A percentile compares a stretch with the other conserved stretches of the same genome.
Evolutionary conservation across 2,797 vertebrate genomes (phyloP).

Genomic region (Ibycter americanus): DNA sequence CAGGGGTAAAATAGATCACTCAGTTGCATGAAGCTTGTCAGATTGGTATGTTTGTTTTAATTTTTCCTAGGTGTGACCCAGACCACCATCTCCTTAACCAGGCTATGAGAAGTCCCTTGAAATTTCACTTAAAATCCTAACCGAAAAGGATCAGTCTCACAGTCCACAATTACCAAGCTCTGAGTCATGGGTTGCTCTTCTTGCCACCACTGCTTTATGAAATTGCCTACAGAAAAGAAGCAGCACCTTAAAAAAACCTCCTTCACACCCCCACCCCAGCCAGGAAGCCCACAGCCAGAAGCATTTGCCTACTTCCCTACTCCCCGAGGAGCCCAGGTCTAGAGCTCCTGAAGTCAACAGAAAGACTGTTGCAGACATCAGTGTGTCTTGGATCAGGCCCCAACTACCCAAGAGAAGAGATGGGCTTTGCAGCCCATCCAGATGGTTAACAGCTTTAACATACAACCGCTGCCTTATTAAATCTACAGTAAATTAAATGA

Average conservation of each 20-base stretch:
- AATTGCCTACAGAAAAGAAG: background rate
- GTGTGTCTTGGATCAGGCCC: slow-evolving; percentile 33
- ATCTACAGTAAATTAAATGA: slow-evolving; percentile 63
- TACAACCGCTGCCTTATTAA: slow-evolving; percentile 53
- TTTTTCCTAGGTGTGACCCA: slow-evolving; percentile 9
- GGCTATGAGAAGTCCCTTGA: background rate
- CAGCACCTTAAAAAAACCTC: background rate
- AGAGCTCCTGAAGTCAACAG: slow-evolving; percentile 13
- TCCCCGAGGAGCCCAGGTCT: background rate
- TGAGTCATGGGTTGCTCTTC: background rate
- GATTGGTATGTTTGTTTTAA: background rate
- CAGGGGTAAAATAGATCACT: background rate
- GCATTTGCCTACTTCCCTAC: background rate
- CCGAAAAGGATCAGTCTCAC: background rate
- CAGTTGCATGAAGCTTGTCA: background rate
- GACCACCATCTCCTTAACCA: background rate
- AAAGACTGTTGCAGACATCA: slow-evolving; percentile 42
- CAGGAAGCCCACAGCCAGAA: background rate
- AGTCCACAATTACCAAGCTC: background rate
- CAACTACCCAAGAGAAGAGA: slow-evolving; percentile 36
- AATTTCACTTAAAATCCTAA: background rate
- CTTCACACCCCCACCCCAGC: background rate
- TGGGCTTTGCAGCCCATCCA: slow-evolving; percentile 56
- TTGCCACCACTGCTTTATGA: background rate
- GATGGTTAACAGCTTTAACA: slow-evolving; percentile 61